phyloP scores from a whole-genome alignment of 2,113 vertebrate species.

The Otis tarda region DNA sequence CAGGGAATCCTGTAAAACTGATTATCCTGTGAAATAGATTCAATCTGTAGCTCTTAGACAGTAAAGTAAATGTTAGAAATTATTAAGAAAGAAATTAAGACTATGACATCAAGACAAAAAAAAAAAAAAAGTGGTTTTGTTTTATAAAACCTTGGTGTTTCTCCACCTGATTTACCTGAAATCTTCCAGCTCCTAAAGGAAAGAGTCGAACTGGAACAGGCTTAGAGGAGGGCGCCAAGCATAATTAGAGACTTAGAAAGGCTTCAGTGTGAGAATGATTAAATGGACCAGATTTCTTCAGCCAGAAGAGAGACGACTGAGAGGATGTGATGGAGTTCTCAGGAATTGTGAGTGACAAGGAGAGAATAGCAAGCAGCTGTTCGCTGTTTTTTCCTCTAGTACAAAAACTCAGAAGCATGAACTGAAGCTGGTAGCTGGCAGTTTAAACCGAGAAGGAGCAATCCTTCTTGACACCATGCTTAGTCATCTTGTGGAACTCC shows the following conservation, averaged over 20 bases:
- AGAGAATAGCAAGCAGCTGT: slow-evolving; percentile 13
- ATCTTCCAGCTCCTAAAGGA: neutral
- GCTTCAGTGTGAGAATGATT: neutral
- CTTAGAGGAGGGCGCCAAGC: neutral
- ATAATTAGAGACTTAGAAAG: neutral
- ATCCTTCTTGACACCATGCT: neutral
- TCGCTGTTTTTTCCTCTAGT: neutral
- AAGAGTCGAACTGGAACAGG: neutral
- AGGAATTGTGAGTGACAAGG: slow-evolving; percentile 15
- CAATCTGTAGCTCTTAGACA: neutral
- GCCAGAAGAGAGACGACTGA: neutral
- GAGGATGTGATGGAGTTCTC: neutral
- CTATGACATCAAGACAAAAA: too few species aligned
- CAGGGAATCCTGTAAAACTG: neutral
- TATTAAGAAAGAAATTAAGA: neutral
- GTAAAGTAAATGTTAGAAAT: neutral
- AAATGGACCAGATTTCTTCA: neutral
- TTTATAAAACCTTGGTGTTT: neutral
- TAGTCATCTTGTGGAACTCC: neutral
- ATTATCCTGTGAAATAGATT: neutral
- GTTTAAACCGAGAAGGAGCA: neutral
- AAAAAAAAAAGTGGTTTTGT: neutral
- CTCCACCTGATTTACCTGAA: neutral
- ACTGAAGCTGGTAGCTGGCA: slow-evolving; percentile 1
- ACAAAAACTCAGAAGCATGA: neutral